Percentiles rank a stretch among this genome's conserved stretches.
Evolutionary conservation across 1,140 invertebrate species (phyloP).

Genomic region (Parasteatoda tepidariorum): DNA sequence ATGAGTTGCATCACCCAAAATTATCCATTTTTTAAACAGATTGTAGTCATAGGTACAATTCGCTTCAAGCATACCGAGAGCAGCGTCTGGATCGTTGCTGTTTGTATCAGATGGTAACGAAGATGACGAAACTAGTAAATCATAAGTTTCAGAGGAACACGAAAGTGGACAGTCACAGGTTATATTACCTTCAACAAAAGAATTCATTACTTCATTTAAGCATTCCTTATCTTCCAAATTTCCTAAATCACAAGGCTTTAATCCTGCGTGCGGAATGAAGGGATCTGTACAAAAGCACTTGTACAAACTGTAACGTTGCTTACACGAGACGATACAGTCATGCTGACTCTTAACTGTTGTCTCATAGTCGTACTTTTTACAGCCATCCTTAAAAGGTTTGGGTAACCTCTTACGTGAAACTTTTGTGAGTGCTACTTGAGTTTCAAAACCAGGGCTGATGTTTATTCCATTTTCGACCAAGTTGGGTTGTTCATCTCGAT

Average conservation of each 20-base stretch:
- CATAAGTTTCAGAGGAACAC: neutral
- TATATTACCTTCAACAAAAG: neutral
- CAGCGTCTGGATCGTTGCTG: neutral
- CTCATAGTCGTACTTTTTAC: neutral
- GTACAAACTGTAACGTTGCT: neutral
- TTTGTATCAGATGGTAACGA: neutral
- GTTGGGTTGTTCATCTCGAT: conserved; percentile 66
- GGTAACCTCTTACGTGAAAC: neutral
- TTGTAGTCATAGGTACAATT: too few relatives aligned
- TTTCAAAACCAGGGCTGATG: conserved; percentile 66
- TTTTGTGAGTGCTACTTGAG: conserved; percentile 65
- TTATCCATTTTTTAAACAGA: too few relatives aligned
- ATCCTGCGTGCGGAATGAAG: neutral
- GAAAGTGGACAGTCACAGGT: neutral
- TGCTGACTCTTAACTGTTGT: neutral
- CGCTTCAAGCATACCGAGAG: too few relatives aligned
- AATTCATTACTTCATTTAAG: neutral
- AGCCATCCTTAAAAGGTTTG: neutral
- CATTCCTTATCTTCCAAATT: neutral
- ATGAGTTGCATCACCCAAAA: too few relatives aligned
- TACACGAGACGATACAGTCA: neutral
- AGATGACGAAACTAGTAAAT: neutral
- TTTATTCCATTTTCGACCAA: conserved; percentile 69
- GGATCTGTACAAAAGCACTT: neutral
- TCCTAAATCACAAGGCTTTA: neutral